Evolutionary conservation across 2,113 vertebrate genomes (phyloP).

Genomic region (Tyto alba): DNA sequence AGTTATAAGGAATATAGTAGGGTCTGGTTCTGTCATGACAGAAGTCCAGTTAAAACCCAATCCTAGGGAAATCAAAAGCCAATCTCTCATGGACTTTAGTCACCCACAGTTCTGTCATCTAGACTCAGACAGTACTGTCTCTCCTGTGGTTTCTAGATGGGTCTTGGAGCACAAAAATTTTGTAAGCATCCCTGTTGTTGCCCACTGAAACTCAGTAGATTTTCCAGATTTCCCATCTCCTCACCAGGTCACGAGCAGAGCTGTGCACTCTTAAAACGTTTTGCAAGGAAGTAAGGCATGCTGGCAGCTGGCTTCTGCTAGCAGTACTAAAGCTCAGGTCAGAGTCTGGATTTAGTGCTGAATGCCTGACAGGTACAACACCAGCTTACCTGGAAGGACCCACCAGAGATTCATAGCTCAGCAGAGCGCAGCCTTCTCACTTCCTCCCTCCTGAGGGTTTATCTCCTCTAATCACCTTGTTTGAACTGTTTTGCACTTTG

Average conservation of each 20-base stretch:
- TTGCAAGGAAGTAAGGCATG: background rate
- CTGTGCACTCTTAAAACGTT: background rate
- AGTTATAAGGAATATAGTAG: background rate
- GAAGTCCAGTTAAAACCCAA: background rate
- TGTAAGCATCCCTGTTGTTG: background rate
- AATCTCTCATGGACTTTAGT: background rate
- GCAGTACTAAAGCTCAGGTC: background rate
- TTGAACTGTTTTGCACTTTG: background rate
- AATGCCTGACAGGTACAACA: background rate
- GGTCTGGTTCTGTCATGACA: background rate
- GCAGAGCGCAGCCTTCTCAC: background rate
- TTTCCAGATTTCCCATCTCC: background rate
- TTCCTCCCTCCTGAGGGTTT: background rate
- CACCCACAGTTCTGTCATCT: background rate
- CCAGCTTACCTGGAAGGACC: background rate
- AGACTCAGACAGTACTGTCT: background rate
- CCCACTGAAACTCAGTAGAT: background rate
- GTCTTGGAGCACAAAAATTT: background rate
- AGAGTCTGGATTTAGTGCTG: background rate
- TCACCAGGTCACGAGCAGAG: background rate
- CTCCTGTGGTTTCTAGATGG: background rate
- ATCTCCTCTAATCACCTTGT: background rate
- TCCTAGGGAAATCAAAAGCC: background rate
- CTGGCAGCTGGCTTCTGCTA: background rate
- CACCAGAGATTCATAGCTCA: background rate